Evolutionary conservation across 2,888 invertebrate species (phyloP).

Genomic region (Saturnia pavonia): DNA sequence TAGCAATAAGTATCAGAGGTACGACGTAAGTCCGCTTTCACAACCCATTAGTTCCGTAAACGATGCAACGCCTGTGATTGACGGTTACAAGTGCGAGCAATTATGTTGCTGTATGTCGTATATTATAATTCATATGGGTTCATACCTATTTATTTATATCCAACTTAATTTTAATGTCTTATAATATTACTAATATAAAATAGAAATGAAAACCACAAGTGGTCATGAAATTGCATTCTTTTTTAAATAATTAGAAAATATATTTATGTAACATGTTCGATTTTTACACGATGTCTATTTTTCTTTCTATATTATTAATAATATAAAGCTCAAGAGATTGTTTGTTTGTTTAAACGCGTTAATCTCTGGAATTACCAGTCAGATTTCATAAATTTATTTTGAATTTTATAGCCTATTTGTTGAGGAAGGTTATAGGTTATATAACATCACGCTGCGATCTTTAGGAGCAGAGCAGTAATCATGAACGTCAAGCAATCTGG

Average conservation of each 20-base stretch:
- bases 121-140: neutral
- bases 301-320: no score
- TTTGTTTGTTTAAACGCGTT: no score
- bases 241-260: neutral
- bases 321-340: no score
- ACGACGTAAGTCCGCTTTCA: constrained; percentile 30
- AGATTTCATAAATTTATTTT: no score
- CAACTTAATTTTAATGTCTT: neutral
- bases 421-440: no score
- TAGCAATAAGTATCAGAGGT: constrained; percentile 33
- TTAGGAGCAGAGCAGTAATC: no score
- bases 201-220: neutral
- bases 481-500: no score
- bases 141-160: neutral
- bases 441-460: no score
- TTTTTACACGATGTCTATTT: neutral
- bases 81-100: constrained; percentile 60
- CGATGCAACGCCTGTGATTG: constrained; percentile 48
- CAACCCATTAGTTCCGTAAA: constrained; percentile 33
- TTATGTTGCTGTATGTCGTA: constrained; percentile 40
- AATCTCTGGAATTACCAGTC: no score
- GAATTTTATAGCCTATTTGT: no score
- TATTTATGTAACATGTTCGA: neutral
- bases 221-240: neutral
- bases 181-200: neutral